A percentile compares a stretch with the other conserved stretches of the same genome.
Evolutionary conservation across 2,888 invertebrate species (phyloP).

Genomic region (Leptodirus hochenwartii): DNA sequence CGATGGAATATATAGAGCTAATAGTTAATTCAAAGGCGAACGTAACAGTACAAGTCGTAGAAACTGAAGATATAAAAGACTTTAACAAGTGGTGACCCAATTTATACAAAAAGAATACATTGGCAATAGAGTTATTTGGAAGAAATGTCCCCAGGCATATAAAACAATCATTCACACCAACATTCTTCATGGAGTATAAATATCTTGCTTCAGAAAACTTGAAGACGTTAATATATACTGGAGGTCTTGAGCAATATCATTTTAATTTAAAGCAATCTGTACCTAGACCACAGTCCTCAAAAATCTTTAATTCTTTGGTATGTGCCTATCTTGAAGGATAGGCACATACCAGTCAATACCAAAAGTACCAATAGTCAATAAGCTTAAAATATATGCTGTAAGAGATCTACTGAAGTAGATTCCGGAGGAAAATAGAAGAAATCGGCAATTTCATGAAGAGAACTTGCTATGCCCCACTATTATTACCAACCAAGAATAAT

Average conservation of each 20-base stretch:
- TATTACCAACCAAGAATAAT: no score
- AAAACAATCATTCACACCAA: slow-evolving; percentile 1
- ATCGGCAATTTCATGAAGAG: slow-evolving; percentile 3
- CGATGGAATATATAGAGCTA: slow-evolving; percentile 5
- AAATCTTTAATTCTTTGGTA: slow-evolving; percentile 2
- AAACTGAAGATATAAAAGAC: slow-evolving; percentile 1
- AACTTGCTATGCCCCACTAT: no score
- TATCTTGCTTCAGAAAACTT: slow-evolving; percentile 5
- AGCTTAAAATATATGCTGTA: slow-evolving; percentile 6
- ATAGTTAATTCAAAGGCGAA: slow-evolving; percentile 3
- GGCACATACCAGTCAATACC: no score
- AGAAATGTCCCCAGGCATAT: slow-evolving; percentile 4
- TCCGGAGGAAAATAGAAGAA: slow-evolving; percentile 4
- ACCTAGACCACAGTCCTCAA: slow-evolving; percentile 1
- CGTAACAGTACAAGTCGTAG: slow-evolving; percentile 4
- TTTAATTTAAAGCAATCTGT: slow-evolving; percentile 5
- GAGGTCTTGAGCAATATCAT: slow-evolving; percentile 4
- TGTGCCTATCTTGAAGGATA: slow-evolving; percentile 5
- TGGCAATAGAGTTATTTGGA: slow-evolving; percentile 2
- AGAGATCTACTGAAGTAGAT: slow-evolving; percentile 4
- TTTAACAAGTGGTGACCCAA: slow-evolving; percentile 4
- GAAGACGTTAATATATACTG: slow-evolving; percentile 3
- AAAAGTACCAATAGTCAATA: no score
- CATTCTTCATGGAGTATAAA: slow-evolving; percentile 5
- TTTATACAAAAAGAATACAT: slow-evolving; percentile 4